These are phyloP conservation scores for Scaptomyza parva DNA, from an alignment of 2,888 invertebrate genomes.

Conservation along the genomic window DNA sequence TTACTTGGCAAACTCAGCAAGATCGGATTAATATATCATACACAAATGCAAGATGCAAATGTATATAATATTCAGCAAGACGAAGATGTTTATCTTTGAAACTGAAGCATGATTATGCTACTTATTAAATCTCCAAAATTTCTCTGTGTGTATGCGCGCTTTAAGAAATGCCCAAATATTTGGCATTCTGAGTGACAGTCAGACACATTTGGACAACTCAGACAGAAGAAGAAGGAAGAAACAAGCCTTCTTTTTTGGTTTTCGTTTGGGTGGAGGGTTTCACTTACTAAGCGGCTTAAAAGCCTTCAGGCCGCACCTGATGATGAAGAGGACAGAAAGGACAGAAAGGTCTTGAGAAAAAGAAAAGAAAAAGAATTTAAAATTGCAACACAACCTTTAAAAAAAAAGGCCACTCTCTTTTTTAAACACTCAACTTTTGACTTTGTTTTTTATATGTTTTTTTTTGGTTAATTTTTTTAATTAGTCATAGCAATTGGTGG, in stretches of 20 bases:
- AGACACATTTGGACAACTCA: constrained; percentile 12
- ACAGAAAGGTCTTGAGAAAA: constrained; percentile 1
- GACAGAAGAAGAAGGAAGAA: background rate
- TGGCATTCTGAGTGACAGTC: constrained; percentile 34
- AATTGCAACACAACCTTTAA: constrained; percentile 20
- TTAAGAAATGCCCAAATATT: background rate
- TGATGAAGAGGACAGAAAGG: constrained; percentile 8
- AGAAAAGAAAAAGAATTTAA: no score
- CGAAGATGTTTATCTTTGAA: no score
- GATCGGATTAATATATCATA: no score
- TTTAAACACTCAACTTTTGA: constrained; percentile 3
- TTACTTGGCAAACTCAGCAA: no score
- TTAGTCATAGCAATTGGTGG: constrained; percentile 65
- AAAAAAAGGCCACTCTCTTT: constrained; percentile 32
- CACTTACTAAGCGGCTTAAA: constrained; percentile 74
- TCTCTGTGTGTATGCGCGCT: background rate
- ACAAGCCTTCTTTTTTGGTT: constrained; percentile 18
- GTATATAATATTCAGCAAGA: no score
- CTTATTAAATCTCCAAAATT: background rate
- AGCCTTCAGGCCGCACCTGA: constrained; percentile 67
- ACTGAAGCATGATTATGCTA: no score
- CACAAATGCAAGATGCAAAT: no score
- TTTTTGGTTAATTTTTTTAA: constrained; percentile 60
- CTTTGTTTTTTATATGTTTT: no score
- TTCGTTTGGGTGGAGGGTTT: constrained; percentile 61